Conservation (phyloP, 2,797 vertebrate species). For the Luscinia luscinia region DNA sequence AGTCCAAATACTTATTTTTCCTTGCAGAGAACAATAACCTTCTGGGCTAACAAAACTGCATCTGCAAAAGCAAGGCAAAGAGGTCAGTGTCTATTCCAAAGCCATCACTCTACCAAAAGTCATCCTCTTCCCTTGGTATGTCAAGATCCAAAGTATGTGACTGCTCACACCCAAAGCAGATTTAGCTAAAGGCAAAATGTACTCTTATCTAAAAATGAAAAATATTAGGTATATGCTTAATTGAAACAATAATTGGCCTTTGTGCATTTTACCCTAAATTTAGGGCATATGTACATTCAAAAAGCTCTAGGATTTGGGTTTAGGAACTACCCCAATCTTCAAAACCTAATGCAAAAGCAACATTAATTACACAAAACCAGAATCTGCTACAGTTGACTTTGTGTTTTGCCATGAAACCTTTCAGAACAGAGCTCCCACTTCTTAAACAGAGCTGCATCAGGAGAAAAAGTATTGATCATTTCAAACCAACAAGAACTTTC, state of each 20-base stretch:
- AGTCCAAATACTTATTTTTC: background rate
- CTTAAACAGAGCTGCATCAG: background rate
- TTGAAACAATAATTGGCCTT: background rate
- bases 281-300: fast-evolving
- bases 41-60: background rate
- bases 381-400: background rate
- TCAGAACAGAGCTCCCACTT: background rate
- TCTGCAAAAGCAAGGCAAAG: background rate
- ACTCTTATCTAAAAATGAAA: background rate
- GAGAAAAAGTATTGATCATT: background rate
- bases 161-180: background rate
- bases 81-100: background rate
- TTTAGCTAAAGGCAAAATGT: background rate
- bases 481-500: background rate
- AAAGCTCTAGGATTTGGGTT: background rate
- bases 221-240: background rate
- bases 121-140: background rate
- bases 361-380: background rate
- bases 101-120: background rate
- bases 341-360: background rate
- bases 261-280: background rate
- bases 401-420: background rate
- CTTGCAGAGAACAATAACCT: background rate
- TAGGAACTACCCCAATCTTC: background rate
- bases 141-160: background rate